phyloP scores from a whole-genome alignment of 2,888 invertebrate species.

The Callinectes sapidus region DNA sequence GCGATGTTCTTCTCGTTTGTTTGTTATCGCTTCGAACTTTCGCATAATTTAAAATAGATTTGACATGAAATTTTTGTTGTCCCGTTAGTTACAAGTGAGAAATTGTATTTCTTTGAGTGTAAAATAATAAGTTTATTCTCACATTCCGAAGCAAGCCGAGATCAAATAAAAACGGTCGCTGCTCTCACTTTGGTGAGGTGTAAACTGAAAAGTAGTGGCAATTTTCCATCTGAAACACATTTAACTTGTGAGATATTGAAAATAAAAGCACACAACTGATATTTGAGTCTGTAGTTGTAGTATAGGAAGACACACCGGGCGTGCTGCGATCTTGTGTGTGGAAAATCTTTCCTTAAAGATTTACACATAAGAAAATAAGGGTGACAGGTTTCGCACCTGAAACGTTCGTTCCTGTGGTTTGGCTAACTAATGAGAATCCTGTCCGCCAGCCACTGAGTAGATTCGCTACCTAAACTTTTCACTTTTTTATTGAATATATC shows the following conservation, averaged over 20 bases:
- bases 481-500: too few relatives aligned
- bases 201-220: not conserved
- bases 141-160: not conserved
- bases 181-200: not conserved
- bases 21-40: not conserved
- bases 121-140: not conserved
- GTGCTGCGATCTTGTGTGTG: not conserved
- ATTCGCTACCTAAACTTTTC: too few relatives aligned
- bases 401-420: too few relatives aligned
- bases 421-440: too few relatives aligned
- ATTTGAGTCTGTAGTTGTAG: not conserved
- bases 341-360: not conserved
- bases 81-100: not conserved
- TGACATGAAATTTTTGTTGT: not conserved
- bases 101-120: not conserved
- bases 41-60: not conserved
- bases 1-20: not conserved
- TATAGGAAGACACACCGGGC: not conserved
- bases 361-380: not conserved
- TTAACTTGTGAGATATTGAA: not conserved
- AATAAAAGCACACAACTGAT: not conserved
- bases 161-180: not conserved
- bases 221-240: not conserved
- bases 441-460: too few relatives aligned
- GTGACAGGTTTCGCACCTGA: too few relatives aligned